These are phyloP conservation scores for Halichoeres trimaculatus DNA, from an alignment of 2,113 vertebrate genomes.

Conservation along the genomic window DNA sequence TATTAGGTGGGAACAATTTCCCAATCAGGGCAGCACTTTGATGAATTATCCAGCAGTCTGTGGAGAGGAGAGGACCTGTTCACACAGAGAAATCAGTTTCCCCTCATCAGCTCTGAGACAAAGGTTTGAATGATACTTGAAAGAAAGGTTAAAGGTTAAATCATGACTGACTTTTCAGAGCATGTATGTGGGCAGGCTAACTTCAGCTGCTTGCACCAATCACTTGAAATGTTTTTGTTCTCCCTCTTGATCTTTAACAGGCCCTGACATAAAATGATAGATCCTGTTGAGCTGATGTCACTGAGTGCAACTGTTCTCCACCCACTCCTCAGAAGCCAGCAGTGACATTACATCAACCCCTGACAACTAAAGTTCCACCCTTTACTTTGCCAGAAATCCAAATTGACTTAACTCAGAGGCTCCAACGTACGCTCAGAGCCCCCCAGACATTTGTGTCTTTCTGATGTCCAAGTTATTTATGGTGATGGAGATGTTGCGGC, in stretches of 20 bases:
- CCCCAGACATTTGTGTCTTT: slow-evolving; percentile 33
- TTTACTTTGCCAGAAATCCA: slow-evolving; percentile 41
- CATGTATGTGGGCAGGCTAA: not conserved
- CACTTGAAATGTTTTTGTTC: not conserved
- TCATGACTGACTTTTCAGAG: slow-evolving; percentile 17
- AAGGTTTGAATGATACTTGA: not conserved
- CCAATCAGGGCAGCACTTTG: slow-evolving; percentile 38
- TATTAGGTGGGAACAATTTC: slow-evolving; percentile 43
- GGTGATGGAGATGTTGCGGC: slow-evolving; percentile 45
- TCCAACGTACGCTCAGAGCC: slow-evolving; percentile 28
- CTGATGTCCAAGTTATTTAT: slow-evolving; percentile 44
- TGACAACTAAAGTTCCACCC: slow-evolving; percentile 40
- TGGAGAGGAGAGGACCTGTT: slow-evolving; percentile 7
- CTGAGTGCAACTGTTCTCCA: slow-evolving; percentile 18
- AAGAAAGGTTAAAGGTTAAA: slow-evolving; percentile 26
- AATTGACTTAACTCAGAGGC: slow-evolving; percentile 36
- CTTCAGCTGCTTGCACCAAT: not conserved
- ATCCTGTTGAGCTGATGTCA: slow-evolving; percentile 23
- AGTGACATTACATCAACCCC: slow-evolving; percentile 45
- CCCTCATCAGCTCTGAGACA: slow-evolving; percentile 17
- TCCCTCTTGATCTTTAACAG: not conserved
- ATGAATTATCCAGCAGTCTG: slow-evolving; percentile 36
- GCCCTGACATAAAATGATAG: slow-evolving; percentile 2
- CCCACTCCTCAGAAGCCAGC: slow-evolving; percentile 30
- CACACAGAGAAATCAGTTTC: slow-evolving; percentile 16